Conservation (phyloP, 2,797 vertebrate species). For the Sebastes cheni region DNA sequence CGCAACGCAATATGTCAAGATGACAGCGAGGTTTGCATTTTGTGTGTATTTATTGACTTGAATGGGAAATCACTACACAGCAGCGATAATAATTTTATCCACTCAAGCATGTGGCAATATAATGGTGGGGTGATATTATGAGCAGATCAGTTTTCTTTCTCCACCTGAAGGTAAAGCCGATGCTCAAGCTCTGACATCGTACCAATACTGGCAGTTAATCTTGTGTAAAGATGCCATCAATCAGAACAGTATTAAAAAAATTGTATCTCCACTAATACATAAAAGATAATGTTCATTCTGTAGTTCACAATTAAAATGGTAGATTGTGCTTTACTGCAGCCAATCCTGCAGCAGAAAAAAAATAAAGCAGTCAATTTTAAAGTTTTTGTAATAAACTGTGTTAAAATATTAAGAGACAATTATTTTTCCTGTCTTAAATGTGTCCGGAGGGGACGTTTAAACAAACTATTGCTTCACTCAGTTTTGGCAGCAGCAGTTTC, state of each 20-base stretch:
- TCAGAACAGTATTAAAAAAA: not conserved
- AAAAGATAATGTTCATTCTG: not conserved
- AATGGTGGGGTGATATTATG: not conserved
- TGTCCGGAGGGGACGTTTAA: not conserved
- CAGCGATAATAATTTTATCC: conserved; percentile 26
- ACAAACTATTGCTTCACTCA: not conserved
- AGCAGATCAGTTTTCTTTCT: conserved; percentile 2
- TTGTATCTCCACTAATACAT: not conserved
- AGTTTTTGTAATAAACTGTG: not conserved
- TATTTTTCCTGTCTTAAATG: not conserved
- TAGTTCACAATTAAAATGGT: not conserved
- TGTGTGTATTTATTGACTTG: conserved; percentile 26
- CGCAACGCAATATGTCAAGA: conserved; percentile 18
- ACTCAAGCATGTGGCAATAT: conserved; percentile 28
- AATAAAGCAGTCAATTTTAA: not conserved
- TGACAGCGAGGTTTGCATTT: conserved; percentile 10
- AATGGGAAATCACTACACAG: conserved; percentile 14
- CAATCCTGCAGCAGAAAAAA: not conserved
- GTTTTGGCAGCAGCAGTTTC: not conserved
- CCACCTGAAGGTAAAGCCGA: not conserved
- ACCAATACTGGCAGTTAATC: not conserved
- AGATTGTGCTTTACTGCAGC: not conserved
- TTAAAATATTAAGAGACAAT: not conserved
- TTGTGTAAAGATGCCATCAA: conserved; percentile 1
- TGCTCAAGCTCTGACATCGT: not conserved